These are phyloP conservation scores for Pristionchus entomophagus DNA, from an alignment of 2,888 invertebrate species.

Conservation along the genomic window DNA sequence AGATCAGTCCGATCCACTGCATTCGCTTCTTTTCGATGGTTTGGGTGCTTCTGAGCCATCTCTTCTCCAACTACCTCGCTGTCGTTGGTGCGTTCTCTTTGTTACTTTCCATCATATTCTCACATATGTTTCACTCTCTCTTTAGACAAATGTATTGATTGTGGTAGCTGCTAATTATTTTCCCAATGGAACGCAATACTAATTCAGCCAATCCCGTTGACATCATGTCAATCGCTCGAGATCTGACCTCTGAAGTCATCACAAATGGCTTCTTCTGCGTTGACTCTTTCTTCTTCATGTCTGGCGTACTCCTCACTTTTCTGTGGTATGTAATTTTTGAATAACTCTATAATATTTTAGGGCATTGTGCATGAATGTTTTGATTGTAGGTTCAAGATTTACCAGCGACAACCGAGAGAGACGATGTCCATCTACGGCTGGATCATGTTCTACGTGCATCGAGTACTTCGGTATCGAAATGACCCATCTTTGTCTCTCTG, in stretches of 20 bases:
- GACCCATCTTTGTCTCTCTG: too few species aligned
- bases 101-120: not conserved
- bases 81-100: not conserved
- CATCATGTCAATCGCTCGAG: conserved; percentile 35
- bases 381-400: conserved; percentile 53
- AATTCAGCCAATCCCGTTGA: conserved; percentile 52
- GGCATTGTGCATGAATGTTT: too few species aligned
- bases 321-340: not conserved
- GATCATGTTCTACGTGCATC: conserved; percentile 56
- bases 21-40: too few species aligned
- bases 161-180: too few species aligned
- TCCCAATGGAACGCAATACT: too few species aligned
- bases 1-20: conserved; percentile 47
- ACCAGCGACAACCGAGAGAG: conserved; percentile 43
- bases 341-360: too few species aligned
- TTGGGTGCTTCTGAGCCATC: conserved; percentile 41
- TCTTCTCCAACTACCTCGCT: not conserved
- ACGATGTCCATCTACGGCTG: conserved; percentile 49
- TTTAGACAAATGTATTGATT: too few species aligned
- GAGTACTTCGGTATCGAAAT: too few species aligned
- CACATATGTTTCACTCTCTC: not conserved
- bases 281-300: conserved; percentile 63
- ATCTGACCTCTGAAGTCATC: conserved; percentile 52
- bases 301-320: too few species aligned
- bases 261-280: conserved; percentile 58